These are phyloP conservation scores for Conus betulinus DNA, from an alignment of 1,140 invertebrate species.

Conservation along the genomic window DNA sequence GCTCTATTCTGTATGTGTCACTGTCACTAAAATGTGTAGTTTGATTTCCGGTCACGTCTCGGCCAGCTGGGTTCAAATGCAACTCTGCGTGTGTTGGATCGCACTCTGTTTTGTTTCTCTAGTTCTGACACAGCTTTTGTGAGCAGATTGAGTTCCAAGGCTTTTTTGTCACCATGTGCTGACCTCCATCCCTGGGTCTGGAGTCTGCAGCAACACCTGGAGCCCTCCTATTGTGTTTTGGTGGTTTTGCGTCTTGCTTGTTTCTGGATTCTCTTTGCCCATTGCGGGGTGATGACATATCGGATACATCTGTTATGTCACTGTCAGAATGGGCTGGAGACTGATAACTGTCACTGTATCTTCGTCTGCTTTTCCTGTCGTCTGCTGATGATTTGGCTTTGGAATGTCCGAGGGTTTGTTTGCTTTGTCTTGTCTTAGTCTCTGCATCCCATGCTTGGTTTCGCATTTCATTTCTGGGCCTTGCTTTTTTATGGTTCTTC, in stretches of 20 bases:
- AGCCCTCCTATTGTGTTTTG: not conserved
- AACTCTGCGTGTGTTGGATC: conserved; percentile 60
- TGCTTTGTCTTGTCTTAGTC: too few relatives aligned
- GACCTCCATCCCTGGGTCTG: too few relatives aligned
- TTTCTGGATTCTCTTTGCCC: not conserved
- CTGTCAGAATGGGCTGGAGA: conserved; percentile 53
- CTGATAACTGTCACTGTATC: not conserved
- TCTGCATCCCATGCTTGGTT: too few relatives aligned
- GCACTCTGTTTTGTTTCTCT: conserved; percentile 63
- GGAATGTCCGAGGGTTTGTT: too few relatives aligned
- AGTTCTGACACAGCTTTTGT: conserved; percentile 72
- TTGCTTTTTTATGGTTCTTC: too few relatives aligned
- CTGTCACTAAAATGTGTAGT: conserved; percentile 66
- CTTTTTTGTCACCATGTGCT: conserved; percentile 41
- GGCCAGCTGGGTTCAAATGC: conserved; percentile 62
- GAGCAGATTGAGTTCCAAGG: conserved; percentile 67
- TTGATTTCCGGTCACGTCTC: conserved; percentile 46
- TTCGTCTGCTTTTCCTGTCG: too few relatives aligned
- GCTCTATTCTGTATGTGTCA: conserved; percentile 65
- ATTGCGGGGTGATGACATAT: conserved; percentile 61
- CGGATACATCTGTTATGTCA: conserved; percentile 74
- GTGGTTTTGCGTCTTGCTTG: not conserved
- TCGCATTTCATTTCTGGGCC: too few relatives aligned
- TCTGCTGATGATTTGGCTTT: too few relatives aligned
- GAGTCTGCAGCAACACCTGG: conserved; percentile 1